Percentiles rank a stretch among this genome's conserved stretches.
Conservation (phyloP, 2,888 invertebrate genomes). For the Hydrotaea cyrtoneurina region DNA sequence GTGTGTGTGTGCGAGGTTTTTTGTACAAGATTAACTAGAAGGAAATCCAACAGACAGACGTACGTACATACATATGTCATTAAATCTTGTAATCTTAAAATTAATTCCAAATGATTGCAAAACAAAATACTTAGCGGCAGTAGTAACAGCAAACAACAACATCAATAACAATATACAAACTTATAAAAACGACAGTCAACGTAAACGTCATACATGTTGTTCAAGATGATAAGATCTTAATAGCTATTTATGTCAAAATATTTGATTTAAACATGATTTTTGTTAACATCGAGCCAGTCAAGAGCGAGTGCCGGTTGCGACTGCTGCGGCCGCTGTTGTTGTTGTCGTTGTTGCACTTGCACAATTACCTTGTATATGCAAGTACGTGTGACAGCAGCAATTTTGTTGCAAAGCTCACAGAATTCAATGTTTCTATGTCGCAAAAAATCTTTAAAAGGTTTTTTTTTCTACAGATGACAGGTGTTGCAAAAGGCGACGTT, state of each 20-base stretch:
- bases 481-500: neutral
- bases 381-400: conserved; percentile 22
- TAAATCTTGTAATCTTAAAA: conserved; percentile 57
- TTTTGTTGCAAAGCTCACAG: conserved; percentile 10
- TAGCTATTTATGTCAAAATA: conserved; percentile 67
- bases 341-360: conserved; percentile 9
- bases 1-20: neutral
- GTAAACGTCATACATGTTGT: conserved; percentile 65
- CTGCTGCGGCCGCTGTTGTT: neutral
- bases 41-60: neutral
- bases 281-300: conserved; percentile 61
- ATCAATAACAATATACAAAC: neutral
- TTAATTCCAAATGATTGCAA: conserved; percentile 60
- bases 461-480: conserved; percentile 5
- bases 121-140: conserved; percentile 39
- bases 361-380: conserved; percentile 23
- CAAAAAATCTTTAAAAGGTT: neutral
- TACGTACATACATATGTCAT: conserved; percentile 12
- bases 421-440: conserved; percentile 19
- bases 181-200: conserved; percentile 21
- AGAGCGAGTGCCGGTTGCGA: conserved; percentile 8
- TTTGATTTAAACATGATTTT: conserved; percentile 68
- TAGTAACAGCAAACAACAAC: neutral
- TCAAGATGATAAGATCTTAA: conserved; percentile 66
- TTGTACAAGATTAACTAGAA: neutral